Percentiles rank a stretch among this genome's conserved stretches.
Conservation (phyloP, 30 jellyfish, hydroid and myxozoan species). For the Aurelia sp. region DNA sequence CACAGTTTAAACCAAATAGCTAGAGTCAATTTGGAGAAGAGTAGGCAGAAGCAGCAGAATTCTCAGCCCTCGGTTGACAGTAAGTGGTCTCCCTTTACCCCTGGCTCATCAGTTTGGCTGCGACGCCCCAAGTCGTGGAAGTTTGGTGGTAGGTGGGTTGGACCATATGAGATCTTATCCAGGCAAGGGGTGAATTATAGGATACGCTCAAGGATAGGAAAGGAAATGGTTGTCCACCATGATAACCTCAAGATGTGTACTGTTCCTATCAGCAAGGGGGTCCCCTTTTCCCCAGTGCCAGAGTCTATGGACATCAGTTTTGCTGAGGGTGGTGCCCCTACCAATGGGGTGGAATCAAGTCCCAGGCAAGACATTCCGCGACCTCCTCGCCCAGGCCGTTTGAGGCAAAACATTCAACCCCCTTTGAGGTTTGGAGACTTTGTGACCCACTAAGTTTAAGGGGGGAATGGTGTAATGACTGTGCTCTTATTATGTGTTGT, state of each 20-base stretch:
- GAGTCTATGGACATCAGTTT: constrained; percentile 42
- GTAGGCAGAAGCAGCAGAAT: constrained; percentile 28
- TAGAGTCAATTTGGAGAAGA: constrained; percentile 5
- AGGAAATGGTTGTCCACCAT: constrained; percentile 18
- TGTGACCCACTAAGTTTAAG: neutral
- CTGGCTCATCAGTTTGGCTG: constrained; percentile 58
- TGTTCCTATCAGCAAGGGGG: constrained; percentile 36
- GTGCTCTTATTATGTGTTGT: too few species aligned
- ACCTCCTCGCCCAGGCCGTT: constrained; percentile 32
- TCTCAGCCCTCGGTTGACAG: constrained; percentile 1
- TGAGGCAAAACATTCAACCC: constrained; percentile 52
- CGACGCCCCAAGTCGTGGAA: constrained; percentile 67
- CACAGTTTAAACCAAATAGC: constrained; percentile 10
- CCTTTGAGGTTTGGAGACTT: constrained; percentile 57
- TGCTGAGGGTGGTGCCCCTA: constrained; percentile 20
- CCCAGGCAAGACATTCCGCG: neutral
- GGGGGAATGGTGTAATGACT: too few species aligned
- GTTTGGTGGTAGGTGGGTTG: constrained; percentile 36
- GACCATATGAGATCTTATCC: constrained; percentile 36
- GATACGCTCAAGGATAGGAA: constrained; percentile 23
- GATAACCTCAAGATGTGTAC: neutral
- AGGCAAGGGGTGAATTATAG: constrained; percentile 30
- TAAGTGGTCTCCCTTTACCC: constrained; percentile 41
- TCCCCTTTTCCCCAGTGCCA: constrained; percentile 13
- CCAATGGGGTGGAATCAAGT: constrained; percentile 13